Base-by-base conservation (phyloP, 2,113 vertebrate genomes). In the Psophia crepitans region DNA sequence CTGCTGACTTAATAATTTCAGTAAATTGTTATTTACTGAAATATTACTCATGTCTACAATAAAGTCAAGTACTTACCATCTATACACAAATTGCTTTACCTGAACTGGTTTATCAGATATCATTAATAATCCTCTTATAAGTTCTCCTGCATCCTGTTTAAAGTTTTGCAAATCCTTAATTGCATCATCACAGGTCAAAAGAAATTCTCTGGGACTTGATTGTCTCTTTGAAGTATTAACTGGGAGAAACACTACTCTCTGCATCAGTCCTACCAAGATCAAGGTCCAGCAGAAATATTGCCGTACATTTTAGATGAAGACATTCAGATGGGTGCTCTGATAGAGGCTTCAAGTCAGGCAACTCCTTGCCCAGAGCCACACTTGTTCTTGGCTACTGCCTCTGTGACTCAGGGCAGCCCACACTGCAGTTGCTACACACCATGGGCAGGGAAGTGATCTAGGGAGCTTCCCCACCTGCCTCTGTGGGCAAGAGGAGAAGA, bases 371-470 rank as follows among this genome's bases (percentile, higher is more conserved):
- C 76, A 32, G 33, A 74, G 22, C 12, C 70, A 26, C 21, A 21
- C 54, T 33, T 11, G 26, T 9, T 32, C 53, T 85, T 75, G 44
- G 41, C 41, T 76, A 20, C 30, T 26, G 27, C 22, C 30, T 39
- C 78, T 1, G 4, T 15, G 43, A 61, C 23, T 82, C 65, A 44
- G 60, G 56, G 48, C 32, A 58, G 37, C 37, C 69, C 84, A 43
- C 0, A 1, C 33, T 65, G 75, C 54, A 18, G 66, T 28, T 69
- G 11, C 26, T 77, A 18, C 27, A 5, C 27, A n/a, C 35, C 46
- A 7, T 0, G 5, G 51, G 41, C 57, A 64, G 2, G 4, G 58
- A 35, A 86, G 51, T 17, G 80, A 20, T 8, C 11, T 0, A 4
- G 9, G 53, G 41, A 93, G 2, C 23, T 65, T 77, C 84, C 49